Evolutionary conservation across 2,113 vertebrate genomes (phyloP).

Genomic region (Pogonocichla stellata): DNA sequence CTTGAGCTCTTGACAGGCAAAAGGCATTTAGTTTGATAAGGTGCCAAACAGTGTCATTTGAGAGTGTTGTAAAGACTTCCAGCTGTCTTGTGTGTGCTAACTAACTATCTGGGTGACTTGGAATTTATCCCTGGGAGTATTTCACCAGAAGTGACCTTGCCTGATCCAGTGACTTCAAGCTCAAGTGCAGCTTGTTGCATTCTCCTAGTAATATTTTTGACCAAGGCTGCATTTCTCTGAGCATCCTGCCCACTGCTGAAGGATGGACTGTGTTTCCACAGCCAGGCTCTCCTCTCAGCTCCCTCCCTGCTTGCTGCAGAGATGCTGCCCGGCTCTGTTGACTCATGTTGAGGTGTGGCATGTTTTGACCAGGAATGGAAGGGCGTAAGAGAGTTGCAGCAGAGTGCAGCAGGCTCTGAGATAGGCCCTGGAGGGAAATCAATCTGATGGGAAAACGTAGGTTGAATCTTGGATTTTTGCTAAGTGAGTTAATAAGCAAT

Average conservation of each 20-base stretch:
- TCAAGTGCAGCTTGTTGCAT: not conserved
- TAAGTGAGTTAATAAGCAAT: not conserved
- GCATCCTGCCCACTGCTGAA: not conserved
- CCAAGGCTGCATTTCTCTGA: not conserved
- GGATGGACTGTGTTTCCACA: not conserved
- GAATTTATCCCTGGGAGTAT: not conserved
- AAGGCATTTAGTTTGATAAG: constrained; percentile 26
- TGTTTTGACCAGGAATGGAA: constrained; percentile 42
- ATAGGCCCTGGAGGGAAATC: constrained; percentile 13
- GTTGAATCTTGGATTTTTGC: constrained; percentile 34
- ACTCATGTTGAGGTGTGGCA: constrained; percentile 34
- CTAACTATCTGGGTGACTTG: not conserved
- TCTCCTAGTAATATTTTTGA: not conserved
- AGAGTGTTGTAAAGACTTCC: constrained; percentile 7
- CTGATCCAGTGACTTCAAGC: not conserved
- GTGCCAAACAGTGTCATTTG: constrained; percentile 26
- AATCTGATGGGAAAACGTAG: not conserved
- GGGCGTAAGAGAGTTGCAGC: not conserved
- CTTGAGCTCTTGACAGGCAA: not conserved
- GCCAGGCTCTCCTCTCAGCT: not conserved
- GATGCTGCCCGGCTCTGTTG: constrained; percentile 3
- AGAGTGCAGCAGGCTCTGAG: not conserved
- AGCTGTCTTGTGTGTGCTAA: not conserved
- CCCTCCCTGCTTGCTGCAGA: not conserved
- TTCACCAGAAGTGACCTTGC: constrained; percentile 18